A percentile compares a stretch with the other conserved stretches of the same genome.
These are phyloP conservation scores for Tonatia bakeri DNA, from an alignment of 2,113 vertebrate genomes.

Conservation along the genomic window DNA sequence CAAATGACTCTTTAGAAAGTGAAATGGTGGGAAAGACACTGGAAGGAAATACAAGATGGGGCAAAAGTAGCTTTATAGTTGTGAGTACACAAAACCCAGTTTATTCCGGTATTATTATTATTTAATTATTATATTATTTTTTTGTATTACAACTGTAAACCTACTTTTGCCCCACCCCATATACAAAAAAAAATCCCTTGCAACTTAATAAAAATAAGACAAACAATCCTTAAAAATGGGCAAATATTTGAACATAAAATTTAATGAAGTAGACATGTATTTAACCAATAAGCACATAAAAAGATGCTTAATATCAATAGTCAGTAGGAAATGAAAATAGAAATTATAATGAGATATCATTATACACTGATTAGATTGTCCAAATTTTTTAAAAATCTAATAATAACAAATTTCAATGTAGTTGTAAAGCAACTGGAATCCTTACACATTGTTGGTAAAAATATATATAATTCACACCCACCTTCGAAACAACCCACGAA, in stretches of 20 bases:
- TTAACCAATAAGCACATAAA: background rate
- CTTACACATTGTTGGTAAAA: background rate
- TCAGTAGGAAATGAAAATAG: background rate
- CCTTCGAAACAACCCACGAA: background rate
- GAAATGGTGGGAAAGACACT: background rate
- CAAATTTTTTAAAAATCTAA: background rate
- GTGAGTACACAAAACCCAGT: background rate
- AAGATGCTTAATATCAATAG: background rate
- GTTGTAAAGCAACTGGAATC: background rate
- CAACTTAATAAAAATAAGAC: background rate
- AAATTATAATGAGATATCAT: background rate
- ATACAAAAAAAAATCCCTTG: background rate
- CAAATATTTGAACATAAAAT: background rate
- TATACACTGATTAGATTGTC: background rate
- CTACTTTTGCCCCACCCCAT: background rate
- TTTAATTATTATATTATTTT: background rate
- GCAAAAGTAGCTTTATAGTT: background rate
- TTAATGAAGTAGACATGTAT: background rate
- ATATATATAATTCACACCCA: background rate
- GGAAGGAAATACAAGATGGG: background rate
- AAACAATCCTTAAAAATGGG: background rate
- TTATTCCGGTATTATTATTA: background rate
- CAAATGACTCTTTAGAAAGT: background rate
- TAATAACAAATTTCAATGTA: background rate
- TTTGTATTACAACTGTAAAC: background rate